phyloP scores from a whole-genome alignment of 2,888 invertebrate species.

The Catocala sponsa region DNA sequence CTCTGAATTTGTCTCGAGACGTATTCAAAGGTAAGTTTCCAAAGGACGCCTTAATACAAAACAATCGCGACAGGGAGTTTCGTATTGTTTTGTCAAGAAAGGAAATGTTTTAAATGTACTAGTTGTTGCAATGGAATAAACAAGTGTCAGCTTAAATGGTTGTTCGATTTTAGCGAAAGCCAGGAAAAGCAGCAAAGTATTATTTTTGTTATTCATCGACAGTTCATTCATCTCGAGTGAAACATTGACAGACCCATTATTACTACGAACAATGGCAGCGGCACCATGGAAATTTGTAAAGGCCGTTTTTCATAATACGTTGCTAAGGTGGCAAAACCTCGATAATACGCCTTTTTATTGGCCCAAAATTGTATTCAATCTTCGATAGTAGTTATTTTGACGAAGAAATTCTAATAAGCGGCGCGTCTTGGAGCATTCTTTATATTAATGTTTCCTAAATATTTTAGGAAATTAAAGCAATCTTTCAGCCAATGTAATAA shows the following conservation, averaged over 20 bases:
- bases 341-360: conserved; percentile 43
- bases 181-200: conserved; percentile 31
- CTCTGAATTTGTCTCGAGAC: background rate
- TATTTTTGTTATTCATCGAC: conserved; percentile 57
- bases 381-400: conserved; percentile 29
- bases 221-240: conserved; percentile 78
- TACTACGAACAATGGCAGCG: conserved; percentile 73
- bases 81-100: conserved; percentile 11
- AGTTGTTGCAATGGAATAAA: conserved; percentile 6
- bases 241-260: conserved; percentile 85
- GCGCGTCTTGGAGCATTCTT: background rate
- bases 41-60: conserved; percentile 6
- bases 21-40: conserved; percentile 6
- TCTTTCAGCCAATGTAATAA: background rate
- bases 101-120: conserved; percentile 9
- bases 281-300: conserved; percentile 64
- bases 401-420: conserved; percentile 32
- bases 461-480: conserved; percentile 3
- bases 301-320: conserved; percentile 51
- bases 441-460: background rate
- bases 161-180: conserved; percentile 34
- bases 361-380: conserved; percentile 31
- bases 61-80: conserved; percentile 4
- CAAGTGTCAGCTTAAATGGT: conserved; percentile 24
- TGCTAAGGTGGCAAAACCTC: conserved; percentile 43